These are phyloP conservation scores for Macrotis lagotis DNA, from an alignment of 2,113 vertebrate species.

Conservation along the genomic window DNA sequence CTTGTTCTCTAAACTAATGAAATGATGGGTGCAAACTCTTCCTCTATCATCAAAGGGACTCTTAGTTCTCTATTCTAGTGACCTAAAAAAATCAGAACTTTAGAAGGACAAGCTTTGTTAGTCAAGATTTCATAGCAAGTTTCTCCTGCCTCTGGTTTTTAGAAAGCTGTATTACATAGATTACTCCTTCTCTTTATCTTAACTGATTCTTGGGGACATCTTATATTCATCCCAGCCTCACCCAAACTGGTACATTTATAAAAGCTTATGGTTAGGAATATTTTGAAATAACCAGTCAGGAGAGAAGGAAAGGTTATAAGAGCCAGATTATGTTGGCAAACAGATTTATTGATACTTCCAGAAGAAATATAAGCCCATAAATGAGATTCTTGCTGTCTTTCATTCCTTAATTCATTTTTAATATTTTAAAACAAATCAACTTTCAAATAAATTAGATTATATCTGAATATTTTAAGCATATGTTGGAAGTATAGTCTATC, in stretches of 20 bases:
- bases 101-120: slow-evolving; percentile 7
- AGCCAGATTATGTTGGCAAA: slow-evolving; percentile 72
- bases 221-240: slow-evolving; percentile 36
- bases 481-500: slow-evolving; percentile 15
- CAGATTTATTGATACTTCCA: slow-evolving; percentile 48
- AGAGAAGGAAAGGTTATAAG: slow-evolving; percentile 53
- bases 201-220: not conserved
- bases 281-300: slow-evolving; percentile 72
- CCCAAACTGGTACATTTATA: slow-evolving; percentile 50
- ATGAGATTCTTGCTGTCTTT: slow-evolving; percentile 65
- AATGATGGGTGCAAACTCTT: not conserved
- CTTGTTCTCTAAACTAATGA: not conserved
- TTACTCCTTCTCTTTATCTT: not conserved
- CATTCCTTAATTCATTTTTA: slow-evolving; percentile 61
- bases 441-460: slow-evolving; percentile 62
- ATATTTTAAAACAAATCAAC: slow-evolving; percentile 41
- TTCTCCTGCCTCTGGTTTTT: slow-evolving; percentile 40
- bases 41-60: too few relatives aligned
- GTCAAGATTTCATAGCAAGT: slow-evolving; percentile 48
- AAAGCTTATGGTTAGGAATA: slow-evolving; percentile 51
- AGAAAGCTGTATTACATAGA: slow-evolving; percentile 11
- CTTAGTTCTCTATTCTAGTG: not conserved
- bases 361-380: slow-evolving; percentile 56
- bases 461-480: slow-evolving; percentile 50
- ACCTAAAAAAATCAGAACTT: slow-evolving; percentile 46